Percentiles rank a stretch among this genome's conserved stretches.
phyloP scores from a whole-genome alignment of 2,888 invertebrate species.

The Athrips mouffetella region DNA sequence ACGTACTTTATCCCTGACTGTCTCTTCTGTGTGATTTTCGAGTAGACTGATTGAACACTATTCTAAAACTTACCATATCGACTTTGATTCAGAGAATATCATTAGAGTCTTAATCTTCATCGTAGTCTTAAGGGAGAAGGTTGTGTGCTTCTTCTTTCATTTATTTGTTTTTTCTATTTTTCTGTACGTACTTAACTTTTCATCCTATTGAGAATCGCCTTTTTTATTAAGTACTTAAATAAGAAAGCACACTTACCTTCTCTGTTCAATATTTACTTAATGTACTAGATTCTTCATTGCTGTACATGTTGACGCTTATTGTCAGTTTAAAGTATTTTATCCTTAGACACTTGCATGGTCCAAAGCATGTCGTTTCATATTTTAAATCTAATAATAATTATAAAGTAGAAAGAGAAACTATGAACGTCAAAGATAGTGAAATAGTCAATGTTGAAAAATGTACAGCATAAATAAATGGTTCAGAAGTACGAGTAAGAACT shows the following conservation, averaged over 20 bases:
- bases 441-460: slow-evolving; percentile 19
- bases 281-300: slow-evolving; percentile 34
- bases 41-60: slow-evolving; percentile 47
- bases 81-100: slow-evolving; percentile 17
- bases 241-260: slow-evolving; percentile 24
- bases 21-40: slow-evolving; percentile 24
- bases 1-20: slow-evolving; percentile 4
- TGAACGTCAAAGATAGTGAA: background rate
- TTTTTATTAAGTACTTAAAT: background rate
- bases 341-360: slow-evolving; percentile 43
- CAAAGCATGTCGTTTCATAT: slow-evolving; percentile 39
- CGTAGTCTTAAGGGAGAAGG: slow-evolving; percentile 6
- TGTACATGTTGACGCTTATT: slow-evolving; percentile 43
- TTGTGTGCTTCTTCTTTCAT: background rate
- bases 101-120: slow-evolving; percentile 16
- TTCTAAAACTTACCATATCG: slow-evolving; percentile 49
- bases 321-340: slow-evolving; percentile 35
- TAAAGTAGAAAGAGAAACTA: slow-evolving; percentile 11
- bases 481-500: slow-evolving; percentile 34
- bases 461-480: slow-evolving; percentile 35
- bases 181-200: background rate
- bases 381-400: slow-evolving; percentile 20
- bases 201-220: too few relatives aligned
- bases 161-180: background rate
- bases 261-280: slow-evolving; percentile 19